Evolutionary conservation across 2,797 vertebrate genomes (phyloP).

Genomic region (Valencia hispanica): DNA sequence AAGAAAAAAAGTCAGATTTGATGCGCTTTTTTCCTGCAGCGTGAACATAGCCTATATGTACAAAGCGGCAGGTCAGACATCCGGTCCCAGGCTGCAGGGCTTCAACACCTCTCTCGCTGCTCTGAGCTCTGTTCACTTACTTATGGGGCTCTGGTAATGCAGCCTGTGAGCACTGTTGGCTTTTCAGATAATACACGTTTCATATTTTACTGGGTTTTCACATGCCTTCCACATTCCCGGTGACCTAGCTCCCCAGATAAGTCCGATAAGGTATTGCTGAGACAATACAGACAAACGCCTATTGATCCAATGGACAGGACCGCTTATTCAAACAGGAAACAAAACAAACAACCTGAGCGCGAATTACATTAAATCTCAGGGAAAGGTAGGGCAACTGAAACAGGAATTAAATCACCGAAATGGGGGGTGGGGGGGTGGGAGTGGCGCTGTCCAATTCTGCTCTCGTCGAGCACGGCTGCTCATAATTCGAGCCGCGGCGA

Average conservation of each 20-base stretch:
- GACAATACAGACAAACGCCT: slow-evolving; percentile 57
- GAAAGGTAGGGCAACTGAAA: slow-evolving; percentile 66
- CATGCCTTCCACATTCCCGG: slow-evolving; percentile 41
- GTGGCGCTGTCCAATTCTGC: slow-evolving; percentile 75
- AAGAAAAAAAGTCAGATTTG: too few species aligned
- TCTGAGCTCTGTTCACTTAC: slow-evolving; percentile 39
- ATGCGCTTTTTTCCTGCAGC: too few species aligned
- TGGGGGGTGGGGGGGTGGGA: too few species aligned
- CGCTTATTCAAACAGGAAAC: slow-evolving; percentile 70
- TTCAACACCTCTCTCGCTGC: slow-evolving; percentile 11
- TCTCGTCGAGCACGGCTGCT: slow-evolving; percentile 67
- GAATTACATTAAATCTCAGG: slow-evolving; percentile 71
- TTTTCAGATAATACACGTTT: slow-evolving; percentile 58
- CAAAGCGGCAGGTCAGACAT: slow-evolving; percentile 58
- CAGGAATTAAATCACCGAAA: slow-evolving; percentile 69
- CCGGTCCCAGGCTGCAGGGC: slow-evolving; percentile 25
- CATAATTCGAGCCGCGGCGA: slow-evolving; percentile 67
- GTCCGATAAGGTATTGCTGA: slow-evolving; percentile 70
- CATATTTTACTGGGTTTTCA: slow-evolving; percentile 53
- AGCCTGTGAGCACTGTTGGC: slow-evolving; percentile 39
- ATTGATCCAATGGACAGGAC: slow-evolving; percentile 68
- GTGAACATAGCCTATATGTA: too few species aligned
- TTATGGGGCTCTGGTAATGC: slow-evolving; percentile 42
- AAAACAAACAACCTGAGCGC: slow-evolving; percentile 70
- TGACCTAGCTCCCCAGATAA: slow-evolving; percentile 55